phyloP scores from a whole-genome alignment of 1,140 invertebrate genomes.

The Platyscapa corneri region DNA sequence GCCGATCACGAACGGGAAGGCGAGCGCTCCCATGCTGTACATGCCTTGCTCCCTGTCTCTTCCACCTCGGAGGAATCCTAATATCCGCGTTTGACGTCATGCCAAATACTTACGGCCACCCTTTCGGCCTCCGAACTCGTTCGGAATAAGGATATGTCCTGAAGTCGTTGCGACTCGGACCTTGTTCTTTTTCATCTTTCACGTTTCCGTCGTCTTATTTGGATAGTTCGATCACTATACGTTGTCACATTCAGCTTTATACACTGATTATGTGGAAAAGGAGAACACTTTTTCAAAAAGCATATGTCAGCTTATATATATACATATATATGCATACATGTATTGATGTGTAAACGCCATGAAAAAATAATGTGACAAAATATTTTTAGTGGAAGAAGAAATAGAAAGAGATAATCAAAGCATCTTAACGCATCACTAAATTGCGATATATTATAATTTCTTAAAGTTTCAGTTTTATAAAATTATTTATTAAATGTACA shows the following conservation, averaged over 20 bases:
- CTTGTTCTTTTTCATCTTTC: not conserved
- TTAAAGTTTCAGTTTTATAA: no score
- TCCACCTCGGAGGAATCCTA: conserved; percentile 66
- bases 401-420: not conserved
- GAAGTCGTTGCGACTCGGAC: conserved; percentile 20
- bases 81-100: conserved; percentile 73
- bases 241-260: conserved; percentile 31
- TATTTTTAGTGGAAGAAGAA: not conserved
- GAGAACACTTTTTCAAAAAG: not conserved
- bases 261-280: not conserved
- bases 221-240: conserved; percentile 11
- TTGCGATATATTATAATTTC: no score
- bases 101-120: conserved; percentile 70
- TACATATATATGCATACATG: no score
- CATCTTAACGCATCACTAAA: no score
- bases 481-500: no score
- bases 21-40: not conserved
- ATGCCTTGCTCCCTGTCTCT: not conserved
- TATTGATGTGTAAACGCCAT: not conserved
- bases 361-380: conserved; percentile 26
- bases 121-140: conserved; percentile 55
- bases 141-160: conserved; percentile 58
- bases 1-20: conserved; percentile 68
- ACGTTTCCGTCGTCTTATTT: conserved; percentile 15
- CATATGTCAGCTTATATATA: not conserved